phyloP scores from a whole-genome alignment of 2,888 invertebrate genomes.

The Rhingia campestris region DNA sequence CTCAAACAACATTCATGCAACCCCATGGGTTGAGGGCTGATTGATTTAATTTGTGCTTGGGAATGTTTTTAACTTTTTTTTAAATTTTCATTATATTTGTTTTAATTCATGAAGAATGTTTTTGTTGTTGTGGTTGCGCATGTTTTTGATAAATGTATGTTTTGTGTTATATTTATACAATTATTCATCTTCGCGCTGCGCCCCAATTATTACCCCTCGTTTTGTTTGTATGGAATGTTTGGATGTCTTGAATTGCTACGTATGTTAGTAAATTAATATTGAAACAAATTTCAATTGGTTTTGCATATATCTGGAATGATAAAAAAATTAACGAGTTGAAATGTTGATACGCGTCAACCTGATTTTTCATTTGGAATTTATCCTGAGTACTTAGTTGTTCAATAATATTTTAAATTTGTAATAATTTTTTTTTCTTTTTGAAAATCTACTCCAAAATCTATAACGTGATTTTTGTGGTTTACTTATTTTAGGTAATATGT shows the following conservation, averaged over 20 bases:
- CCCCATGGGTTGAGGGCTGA: conserved; percentile 47
- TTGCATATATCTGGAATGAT: conserved; percentile 43
- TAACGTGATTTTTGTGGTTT: conserved; percentile 68
- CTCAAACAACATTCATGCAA: conserved; percentile 68
- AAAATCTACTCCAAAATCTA: conserved; percentile 71
- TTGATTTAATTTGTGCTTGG: conserved; percentile 70
- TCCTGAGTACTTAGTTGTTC: conserved; percentile 70
- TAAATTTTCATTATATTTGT: conserved; percentile 46
- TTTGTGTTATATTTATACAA: conserved; percentile 34
- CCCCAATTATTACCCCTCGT: conserved; percentile 25
- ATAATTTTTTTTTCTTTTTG: conserved; percentile 40
- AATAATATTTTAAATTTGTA: conserved; percentile 30
- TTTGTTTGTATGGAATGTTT: conserved; percentile 52
- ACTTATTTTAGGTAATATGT: conserved; percentile 70
- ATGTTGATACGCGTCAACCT: conserved; percentile 41
- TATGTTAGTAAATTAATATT: conserved; percentile 21
- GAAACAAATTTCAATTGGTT: conserved; percentile 3
- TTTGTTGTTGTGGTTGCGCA: conserved; percentile 45
- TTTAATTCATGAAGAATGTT: conserved; percentile 76
- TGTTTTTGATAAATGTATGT: conserved; percentile 59
- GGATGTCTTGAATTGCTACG: conserved; percentile 55
- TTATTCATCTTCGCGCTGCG: conserved; percentile 34
- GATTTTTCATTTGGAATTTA: conserved; percentile 49
- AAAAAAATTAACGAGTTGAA: conserved; percentile 51
- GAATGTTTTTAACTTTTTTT: conserved; percentile 35